Base-by-base conservation (phyloP, 2,797 vertebrate species). In the Clarias laeviceps region DNA sequence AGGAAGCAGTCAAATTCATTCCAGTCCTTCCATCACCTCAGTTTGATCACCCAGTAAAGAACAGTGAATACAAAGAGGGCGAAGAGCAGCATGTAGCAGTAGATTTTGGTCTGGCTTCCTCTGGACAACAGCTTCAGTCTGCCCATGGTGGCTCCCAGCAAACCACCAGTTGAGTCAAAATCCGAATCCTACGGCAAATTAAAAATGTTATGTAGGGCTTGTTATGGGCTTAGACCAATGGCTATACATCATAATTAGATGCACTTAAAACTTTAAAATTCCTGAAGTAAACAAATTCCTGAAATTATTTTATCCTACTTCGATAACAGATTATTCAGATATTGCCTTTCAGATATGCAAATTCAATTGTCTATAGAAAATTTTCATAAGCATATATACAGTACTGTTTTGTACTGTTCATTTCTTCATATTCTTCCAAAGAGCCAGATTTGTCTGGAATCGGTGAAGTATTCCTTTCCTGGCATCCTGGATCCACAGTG, bases 51-150 rank as follows among this genome's bases (percentile, higher is more conserved):
- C 97, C 98, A 99, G 91, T 99, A 99, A 89, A 98, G 96, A 83
- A 99, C 92, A 86, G 98, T 96, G 91, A 99, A 99, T 40, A 99
- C 98, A 70, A 99, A 98, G 5, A 97, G 86, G 37, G 97, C 95
- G 89, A 99, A 99, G 27, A 99, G 95, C 92, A 98, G 95, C 97
- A 99, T 96, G 91, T 99, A 99, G 94, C 96, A 97, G 82, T 98
- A 89, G 12, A 99, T 91, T 88, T 97, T 98, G 82, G 97, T 96
- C 91, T 99, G 98, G 91, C 98, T 99, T 90, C 98, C 98, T 93
- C 96, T 95, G 89, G 98, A 97, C 65, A 99, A 94, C 34, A 91
- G 92, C 92, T 97, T 98, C 83, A 99, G 94, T 92, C 96, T 94
- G 91, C 97, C 96, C 83, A 99, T 97, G 29, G 98, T 99, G 83